A percentile compares a stretch with the other conserved stretches of the same genome.
Evolutionary conservation across 2,113 vertebrate genomes (phyloP).

Genomic region (Symphodus melops): DNA sequence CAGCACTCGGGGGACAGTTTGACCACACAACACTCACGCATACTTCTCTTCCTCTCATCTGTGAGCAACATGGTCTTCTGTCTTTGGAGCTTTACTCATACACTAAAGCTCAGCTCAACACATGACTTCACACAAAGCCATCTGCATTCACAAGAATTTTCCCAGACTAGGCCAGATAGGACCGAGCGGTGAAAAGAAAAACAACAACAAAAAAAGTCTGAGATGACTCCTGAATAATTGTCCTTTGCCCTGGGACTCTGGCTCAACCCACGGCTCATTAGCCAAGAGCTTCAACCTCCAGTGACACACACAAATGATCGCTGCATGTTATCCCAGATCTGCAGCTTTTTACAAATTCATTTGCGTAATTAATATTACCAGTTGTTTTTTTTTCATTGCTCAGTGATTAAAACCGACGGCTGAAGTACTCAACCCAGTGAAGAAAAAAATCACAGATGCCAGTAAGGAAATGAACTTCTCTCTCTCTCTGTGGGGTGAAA

Average conservation of each 20-base stretch:
- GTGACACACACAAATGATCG: slow-evolving; percentile 45
- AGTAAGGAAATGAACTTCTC: slow-evolving; percentile 3
- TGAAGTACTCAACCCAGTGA: slow-evolving; percentile 22
- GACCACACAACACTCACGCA: slow-evolving; percentile 21
- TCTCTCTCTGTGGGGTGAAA: slow-evolving; percentile 14
- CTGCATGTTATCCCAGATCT: slow-evolving; percentile 47
- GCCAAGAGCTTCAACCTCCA: slow-evolving; percentile 41
- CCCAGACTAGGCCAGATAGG: slow-evolving; percentile 25
- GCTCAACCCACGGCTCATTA: slow-evolving; percentile 71
- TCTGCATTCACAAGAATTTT: slow-evolving; percentile 15
- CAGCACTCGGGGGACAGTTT: neutral
- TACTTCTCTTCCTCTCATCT: slow-evolving; percentile 1
- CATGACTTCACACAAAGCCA: slow-evolving; percentile 22
- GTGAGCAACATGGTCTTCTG: slow-evolving; percentile 4
- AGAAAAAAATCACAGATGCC: slow-evolving; percentile 17
- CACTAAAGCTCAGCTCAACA: slow-evolving; percentile 11
- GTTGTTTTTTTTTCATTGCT: slow-evolving; percentile 69
- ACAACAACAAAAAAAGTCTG: slow-evolving; percentile 12
- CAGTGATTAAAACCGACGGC: slow-evolving; percentile 35
- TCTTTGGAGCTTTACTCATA: slow-evolving; percentile 47
- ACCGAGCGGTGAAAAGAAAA: neutral
- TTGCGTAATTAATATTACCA: slow-evolving; percentile 63
- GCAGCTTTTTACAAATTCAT: slow-evolving; percentile 55
- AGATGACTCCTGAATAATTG: slow-evolving; percentile 72
- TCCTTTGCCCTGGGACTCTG: slow-evolving; percentile 65